phyloP scores from a whole-genome alignment of 2,888 invertebrate species.

The Phengaris alcon region DNA sequence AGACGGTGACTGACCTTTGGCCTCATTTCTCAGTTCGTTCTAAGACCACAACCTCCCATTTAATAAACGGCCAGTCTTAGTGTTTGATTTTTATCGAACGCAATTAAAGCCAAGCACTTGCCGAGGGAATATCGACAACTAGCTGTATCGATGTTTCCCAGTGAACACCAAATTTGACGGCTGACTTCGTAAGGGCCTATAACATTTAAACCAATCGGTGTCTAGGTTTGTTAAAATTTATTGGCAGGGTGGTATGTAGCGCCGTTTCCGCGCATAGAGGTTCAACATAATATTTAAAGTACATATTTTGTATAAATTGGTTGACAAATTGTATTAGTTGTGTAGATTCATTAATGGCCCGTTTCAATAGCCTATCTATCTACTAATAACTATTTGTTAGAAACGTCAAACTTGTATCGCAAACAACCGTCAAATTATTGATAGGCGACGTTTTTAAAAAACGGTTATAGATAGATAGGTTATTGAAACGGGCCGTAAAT shows the following conservation, averaged over 20 bases:
- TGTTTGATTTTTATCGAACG: constrained; percentile 21
- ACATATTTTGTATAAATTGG: too few species aligned
- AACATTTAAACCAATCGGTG: neutral
- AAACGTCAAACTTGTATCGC: too few species aligned
- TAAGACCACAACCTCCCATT: constrained; percentile 25
- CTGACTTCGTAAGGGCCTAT: neutral
- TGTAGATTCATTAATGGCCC: too few species aligned
- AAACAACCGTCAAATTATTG: too few species aligned
- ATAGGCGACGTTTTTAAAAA: too few species aligned
- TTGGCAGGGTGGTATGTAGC: neutral
- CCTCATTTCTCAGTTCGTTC: constrained; percentile 20
- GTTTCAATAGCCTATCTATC: too few species aligned
- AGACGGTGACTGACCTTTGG: constrained; percentile 27
- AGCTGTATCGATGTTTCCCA: constrained; percentile 12
- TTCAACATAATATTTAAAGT: too few species aligned
- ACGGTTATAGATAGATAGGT: too few species aligned
- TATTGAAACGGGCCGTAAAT: too few species aligned
- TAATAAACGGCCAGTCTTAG: constrained; percentile 21
- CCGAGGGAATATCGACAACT: constrained; percentile 1
- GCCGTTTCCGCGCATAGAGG: too few species aligned
- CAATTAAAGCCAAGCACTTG: constrained; percentile 20
- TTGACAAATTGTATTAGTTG: too few species aligned
- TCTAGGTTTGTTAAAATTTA: neutral
- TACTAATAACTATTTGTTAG: too few species aligned
- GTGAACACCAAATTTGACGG: constrained; percentile 7